Conservation (phyloP, 2,797 vertebrate species). For the Allobates femoralis region DNA sequence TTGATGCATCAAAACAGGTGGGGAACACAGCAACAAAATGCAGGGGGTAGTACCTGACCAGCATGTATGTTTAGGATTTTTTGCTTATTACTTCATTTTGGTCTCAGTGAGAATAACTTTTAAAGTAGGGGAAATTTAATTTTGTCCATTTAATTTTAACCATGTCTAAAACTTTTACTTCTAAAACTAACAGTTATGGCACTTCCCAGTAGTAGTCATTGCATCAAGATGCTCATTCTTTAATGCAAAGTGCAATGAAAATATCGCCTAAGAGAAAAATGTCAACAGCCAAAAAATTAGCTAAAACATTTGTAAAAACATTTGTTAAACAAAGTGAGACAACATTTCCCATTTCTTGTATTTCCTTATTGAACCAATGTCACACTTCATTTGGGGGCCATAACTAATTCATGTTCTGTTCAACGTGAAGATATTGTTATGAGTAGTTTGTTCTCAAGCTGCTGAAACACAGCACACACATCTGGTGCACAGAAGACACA, state of each 20-base stretch:
- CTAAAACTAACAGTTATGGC: not conserved
- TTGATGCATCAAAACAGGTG: too few relatives aligned
- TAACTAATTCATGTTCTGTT: conserved; percentile 34
- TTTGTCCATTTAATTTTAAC: not conserved
- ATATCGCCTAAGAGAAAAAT: not conserved
- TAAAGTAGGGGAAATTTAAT: too few relatives aligned
- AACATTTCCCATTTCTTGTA: conserved; percentile 31
- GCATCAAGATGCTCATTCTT: not conserved
- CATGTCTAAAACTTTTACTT: not conserved
- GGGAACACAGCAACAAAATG: too few relatives aligned
- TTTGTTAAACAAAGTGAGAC: conserved; percentile 38
- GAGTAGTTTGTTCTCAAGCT: conserved; percentile 36
- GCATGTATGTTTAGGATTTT: too few relatives aligned
- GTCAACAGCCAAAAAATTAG: conserved; percentile 18
- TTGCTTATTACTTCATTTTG: too few relatives aligned
- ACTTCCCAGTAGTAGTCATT: conserved; percentile 8
- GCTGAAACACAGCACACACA: conserved; percentile 26
- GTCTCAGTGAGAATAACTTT: too few relatives aligned
- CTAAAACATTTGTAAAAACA: conserved; percentile 46
- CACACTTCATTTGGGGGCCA: conserved; percentile 45
- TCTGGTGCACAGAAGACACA: conserved; percentile 53
- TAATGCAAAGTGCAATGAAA: not conserved
- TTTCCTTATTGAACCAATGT: conserved; percentile 47
- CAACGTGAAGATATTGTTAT: conserved; percentile 46
- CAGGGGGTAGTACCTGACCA: too few relatives aligned